Percentiles rank a stretch among this genome's conserved stretches.
phyloP scores from a whole-genome alignment of 2,797 vertebrate species.

The Scolopax bukidnonensis region DNA sequence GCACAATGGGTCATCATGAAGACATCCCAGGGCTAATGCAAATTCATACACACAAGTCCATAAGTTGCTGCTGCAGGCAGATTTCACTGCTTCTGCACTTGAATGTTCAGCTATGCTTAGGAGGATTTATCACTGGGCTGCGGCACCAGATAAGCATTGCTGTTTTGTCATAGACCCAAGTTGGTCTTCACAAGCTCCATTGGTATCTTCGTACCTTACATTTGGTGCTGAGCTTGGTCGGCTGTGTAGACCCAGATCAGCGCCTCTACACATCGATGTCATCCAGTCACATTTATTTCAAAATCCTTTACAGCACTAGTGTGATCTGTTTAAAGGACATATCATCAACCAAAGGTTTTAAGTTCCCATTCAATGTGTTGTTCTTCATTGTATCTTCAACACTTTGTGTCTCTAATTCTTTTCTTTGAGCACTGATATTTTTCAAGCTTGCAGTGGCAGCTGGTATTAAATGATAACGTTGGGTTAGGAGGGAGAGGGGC shows the following conservation, averaged over 20 bases:
- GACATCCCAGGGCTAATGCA: not conserved
- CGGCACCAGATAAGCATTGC: not conserved
- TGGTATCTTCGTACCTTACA: not conserved
- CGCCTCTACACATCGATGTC: not conserved
- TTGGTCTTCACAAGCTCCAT: not conserved
- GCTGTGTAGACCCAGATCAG: not conserved
- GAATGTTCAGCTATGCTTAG: not conserved
- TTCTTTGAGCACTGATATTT: conserved; percentile 11
- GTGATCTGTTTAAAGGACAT: not conserved
- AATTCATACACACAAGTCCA: not conserved
- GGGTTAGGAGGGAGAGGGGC: not conserved
- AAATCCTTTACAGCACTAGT: not conserved
- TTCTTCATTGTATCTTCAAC: not conserved
- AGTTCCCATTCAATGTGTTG: not conserved
- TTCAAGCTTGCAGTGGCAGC: not conserved
- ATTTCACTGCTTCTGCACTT: not conserved
- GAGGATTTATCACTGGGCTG: not conserved
- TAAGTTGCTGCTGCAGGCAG: not conserved
- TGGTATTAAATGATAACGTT: conserved; percentile 63
- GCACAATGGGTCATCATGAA: not conserved
- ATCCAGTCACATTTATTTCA: not conserved
- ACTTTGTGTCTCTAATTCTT: not conserved
- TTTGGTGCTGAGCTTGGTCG: not conserved
- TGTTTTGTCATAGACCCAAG: not conserved
- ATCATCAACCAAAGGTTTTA: not conserved